These are phyloP conservation scores for Coendou prehensilis DNA, from an alignment of 2,797 vertebrate genomes.

Conservation along the genomic window DNA sequence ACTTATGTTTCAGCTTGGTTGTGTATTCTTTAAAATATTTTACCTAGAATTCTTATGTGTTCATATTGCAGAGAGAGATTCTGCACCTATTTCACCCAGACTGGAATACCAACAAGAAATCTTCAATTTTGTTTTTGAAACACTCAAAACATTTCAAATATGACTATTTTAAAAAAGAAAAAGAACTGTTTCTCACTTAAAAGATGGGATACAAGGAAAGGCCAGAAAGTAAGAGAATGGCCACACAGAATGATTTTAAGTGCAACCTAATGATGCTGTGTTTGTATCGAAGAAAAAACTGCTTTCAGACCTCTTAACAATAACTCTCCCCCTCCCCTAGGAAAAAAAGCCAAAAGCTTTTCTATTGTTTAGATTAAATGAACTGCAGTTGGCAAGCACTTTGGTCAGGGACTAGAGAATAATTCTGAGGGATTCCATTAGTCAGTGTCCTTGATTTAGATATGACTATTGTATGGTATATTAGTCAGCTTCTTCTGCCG, in stretches of 20 bases:
- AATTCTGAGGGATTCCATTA: conserved; percentile 34
- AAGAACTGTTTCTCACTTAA: not conserved
- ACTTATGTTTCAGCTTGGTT: not conserved
- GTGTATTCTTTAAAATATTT: conserved; percentile 8
- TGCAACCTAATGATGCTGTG: not conserved
- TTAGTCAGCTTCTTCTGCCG: conserved; percentile 61
- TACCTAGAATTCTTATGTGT: not conserved
- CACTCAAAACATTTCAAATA: not conserved
- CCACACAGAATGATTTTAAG: not conserved
- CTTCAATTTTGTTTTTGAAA: conserved; percentile 26
- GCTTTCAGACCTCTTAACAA: conserved; percentile 28
- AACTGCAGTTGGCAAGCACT: conserved; percentile 18
- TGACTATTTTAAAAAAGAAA: conserved; percentile 5
- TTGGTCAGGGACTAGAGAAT: conserved; percentile 14
- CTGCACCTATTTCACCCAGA: not conserved
- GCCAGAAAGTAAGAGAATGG: not conserved
- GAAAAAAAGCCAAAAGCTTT: not conserved
- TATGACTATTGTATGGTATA: not conserved
- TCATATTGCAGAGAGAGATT: not conserved
- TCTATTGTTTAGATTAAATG: conserved; percentile 44
- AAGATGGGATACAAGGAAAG: not conserved
- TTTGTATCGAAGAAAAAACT: not conserved
- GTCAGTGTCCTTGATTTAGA: conserved; percentile 47
- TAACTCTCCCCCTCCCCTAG: too few relatives aligned
- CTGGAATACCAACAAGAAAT: not conserved